Evolutionary conservation across 2,113 vertebrate genomes (phyloP).

Genomic region (Rutilus rutilus): DNA sequence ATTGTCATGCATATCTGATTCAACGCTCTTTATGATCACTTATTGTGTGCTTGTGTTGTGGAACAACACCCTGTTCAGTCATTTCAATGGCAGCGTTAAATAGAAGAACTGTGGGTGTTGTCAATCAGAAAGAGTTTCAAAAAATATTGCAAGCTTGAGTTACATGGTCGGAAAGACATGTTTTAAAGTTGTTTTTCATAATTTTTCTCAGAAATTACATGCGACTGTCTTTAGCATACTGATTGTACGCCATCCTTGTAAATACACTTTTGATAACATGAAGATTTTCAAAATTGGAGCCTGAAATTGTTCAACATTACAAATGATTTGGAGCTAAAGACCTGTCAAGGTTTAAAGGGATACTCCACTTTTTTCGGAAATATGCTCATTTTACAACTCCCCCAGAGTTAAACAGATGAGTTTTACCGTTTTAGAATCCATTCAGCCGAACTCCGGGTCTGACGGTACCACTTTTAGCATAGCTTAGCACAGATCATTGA

Average conservation of each 20-base stretch:
- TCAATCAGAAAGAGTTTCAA: neutral
- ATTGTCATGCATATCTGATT: slow-evolving; percentile 50
- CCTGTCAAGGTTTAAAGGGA: no score
- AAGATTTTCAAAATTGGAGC: neutral
- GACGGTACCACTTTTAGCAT: no score
- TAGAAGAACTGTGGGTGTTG: slow-evolving; percentile 5
- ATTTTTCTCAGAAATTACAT: neutral
- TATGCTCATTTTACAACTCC: no score
- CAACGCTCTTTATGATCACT: slow-evolving; percentile 46
- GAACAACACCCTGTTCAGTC: slow-evolving; percentile 50
- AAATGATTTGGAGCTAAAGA: neutral
- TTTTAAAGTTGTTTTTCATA: neutral
- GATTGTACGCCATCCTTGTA: neutral
- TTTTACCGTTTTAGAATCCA: no score
- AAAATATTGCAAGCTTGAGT: slow-evolving; percentile 5
- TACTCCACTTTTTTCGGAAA: no score
- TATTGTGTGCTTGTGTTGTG: slow-evolving; percentile 13
- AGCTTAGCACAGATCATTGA: no score
- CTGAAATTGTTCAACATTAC: neutral
- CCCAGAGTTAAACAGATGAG: no score
- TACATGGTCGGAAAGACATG: neutral
- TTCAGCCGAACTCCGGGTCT: no score
- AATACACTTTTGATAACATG: neutral
- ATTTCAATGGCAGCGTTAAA: neutral
- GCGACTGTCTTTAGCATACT: no score